phyloP scores from a whole-genome alignment of 2,113 vertebrate species.

The Chionis minor region DNA sequence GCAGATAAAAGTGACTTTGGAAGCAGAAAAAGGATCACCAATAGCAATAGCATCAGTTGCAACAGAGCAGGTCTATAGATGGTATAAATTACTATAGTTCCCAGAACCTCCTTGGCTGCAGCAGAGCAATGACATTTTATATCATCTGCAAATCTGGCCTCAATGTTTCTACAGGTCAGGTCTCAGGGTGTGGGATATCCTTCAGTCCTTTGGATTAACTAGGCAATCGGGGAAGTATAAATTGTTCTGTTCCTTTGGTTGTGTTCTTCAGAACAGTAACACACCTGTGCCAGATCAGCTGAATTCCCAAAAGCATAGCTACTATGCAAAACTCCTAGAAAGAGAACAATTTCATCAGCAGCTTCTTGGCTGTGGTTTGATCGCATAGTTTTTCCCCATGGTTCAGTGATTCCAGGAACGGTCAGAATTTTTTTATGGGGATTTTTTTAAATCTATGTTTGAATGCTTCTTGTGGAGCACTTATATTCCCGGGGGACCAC shows the following conservation, averaged over 20 bases:
- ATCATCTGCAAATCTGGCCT: background rate
- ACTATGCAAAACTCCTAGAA: background rate
- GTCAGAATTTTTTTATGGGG: background rate
- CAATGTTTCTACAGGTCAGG: too few species aligned
- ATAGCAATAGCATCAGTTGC: background rate
- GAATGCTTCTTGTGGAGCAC: background rate
- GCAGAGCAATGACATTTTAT: background rate
- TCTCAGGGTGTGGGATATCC: background rate
- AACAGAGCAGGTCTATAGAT: background rate
- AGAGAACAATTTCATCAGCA: background rate
- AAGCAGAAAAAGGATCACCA: background rate
- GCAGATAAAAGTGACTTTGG: background rate
- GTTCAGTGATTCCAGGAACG: background rate
- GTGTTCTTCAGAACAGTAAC: background rate
- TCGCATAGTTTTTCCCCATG: background rate
- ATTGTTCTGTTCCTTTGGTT: background rate
- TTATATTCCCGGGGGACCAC: accelerated
- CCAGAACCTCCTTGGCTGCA: background rate
- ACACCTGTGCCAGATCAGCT: background rate
- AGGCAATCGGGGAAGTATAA: background rate
- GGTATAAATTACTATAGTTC: background rate
- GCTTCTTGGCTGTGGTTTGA: background rate
- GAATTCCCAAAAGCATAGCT: background rate
- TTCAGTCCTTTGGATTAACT: background rate
- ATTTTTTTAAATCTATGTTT: background rate